Percentiles rank a stretch among this genome's conserved stretches.
phyloP scores from a whole-genome alignment of 1,140 invertebrate species.

The Notospermus geniculatus region DNA sequence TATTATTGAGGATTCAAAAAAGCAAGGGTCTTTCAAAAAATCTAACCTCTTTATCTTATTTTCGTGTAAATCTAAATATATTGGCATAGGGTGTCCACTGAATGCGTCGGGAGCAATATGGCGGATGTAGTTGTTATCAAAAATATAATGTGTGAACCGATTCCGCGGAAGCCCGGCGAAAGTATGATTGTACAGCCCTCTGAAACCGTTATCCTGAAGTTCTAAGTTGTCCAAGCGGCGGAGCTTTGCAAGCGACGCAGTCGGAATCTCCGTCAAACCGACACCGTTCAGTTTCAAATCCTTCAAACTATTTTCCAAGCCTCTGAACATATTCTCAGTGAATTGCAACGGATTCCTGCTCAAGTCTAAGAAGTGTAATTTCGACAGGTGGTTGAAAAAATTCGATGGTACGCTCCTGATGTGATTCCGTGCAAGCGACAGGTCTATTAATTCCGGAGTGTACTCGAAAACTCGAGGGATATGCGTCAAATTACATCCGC shows the following conservation, averaged over 20 bases:
- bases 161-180: slow-evolving; percentile 2
- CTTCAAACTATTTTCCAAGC: not conserved
- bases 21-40: slow-evolving; percentile 1
- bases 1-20: not conserved
- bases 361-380: slow-evolving; percentile 8
- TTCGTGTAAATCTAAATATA: slow-evolving; percentile 6
- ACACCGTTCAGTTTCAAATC: slow-evolving; percentile 9
- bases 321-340: not conserved
- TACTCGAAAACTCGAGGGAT: not conserved
- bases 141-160: slow-evolving; percentile 9
- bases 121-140: slow-evolving; percentile 2
- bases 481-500: not conserved
- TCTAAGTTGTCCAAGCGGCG: slow-evolving; percentile 1
- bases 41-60: not conserved
- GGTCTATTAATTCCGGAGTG: not conserved
- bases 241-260: not conserved
- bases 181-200: not conserved
- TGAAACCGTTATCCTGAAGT: slow-evolving; percentile 7
- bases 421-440: slow-evolving; percentile 4
- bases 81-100: not conserved
- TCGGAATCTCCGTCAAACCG: slow-evolving; percentile 1
- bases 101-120: slow-evolving; percentile 7
- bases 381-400: not conserved
- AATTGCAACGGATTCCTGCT: not conserved
- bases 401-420: not conserved